Base-by-base conservation (phyloP, 35 echinoderm and acorn worm genomes). In the Ophioderma brevispina region DNA sequence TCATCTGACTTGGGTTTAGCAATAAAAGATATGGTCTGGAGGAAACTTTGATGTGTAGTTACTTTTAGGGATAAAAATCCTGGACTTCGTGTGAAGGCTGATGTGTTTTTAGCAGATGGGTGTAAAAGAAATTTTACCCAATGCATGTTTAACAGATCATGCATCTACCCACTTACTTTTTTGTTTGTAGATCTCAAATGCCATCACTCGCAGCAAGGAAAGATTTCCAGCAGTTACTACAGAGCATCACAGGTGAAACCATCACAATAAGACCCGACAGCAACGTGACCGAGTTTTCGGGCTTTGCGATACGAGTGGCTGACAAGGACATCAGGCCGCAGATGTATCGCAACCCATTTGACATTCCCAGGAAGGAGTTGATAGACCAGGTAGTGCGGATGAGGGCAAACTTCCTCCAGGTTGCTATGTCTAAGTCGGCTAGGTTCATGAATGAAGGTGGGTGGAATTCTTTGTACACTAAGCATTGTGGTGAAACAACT, bases 371-470 rank as follows among this genome's bases (percentile, higher is more conserved):
- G 0, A 88, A 79, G 55, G 93, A 95, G 80, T 37, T 99, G 23
- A 75, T 99, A 31, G 97, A 99, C 41, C 97, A 99, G 81, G 79
- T 99, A 23, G 78, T 93, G 0, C 75, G 97, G 32, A 99, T 99
- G 97, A 81, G 94, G 31, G 92, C 91, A 25, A 99, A 99, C 35
- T 95, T 99, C 70, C 77, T 99, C 37, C 90, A 94, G 85, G 78
- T 95, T 31, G 85, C 95, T 0, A 80, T 91, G 30, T 82, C 93
- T 23, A 91, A 87, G 15, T 70, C 85, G 0, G 92, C 89, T 38
- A 91, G 95, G 40, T 92, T 97, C 28, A 94, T 94, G 90, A 92
- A 98, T 75, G 96, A 98, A 92, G 96, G 96, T 98, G 42, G 39
- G 85, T 18, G 59, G 59, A 25, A 4, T 4, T 8, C 41, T 8